These are phyloP conservation scores for Drosophila persimilis DNA, from an alignment of 1,140 invertebrate species.

Conservation along the genomic window DNA sequence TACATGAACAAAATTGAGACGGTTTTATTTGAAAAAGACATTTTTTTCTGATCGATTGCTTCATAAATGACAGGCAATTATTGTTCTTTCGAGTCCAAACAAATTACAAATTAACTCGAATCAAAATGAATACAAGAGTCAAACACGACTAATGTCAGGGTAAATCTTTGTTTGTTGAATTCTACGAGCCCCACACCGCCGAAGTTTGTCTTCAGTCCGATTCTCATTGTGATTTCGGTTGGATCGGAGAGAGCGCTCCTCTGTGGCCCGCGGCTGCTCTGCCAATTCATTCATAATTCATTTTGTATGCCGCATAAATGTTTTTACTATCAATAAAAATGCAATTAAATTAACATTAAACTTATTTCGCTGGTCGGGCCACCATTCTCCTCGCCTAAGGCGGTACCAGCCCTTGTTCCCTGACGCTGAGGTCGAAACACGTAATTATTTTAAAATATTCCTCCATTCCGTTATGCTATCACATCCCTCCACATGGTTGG, in stretches of 20 bases:
- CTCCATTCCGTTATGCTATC: constrained; percentile 44
- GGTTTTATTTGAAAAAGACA: no score
- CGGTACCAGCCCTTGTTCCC: constrained; percentile 5
- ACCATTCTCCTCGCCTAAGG: constrained; percentile 1
- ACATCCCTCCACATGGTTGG: constrained; percentile 26
- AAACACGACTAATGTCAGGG: constrained; percentile 47
- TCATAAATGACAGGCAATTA: not conserved
- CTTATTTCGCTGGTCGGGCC: constrained; percentile 50
- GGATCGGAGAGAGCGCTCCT: constrained; percentile 21
- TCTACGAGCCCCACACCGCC: constrained; percentile 21
- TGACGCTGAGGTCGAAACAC: constrained; percentile 21
- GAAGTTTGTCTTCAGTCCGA: constrained; percentile 9
- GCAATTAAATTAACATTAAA: constrained; percentile 82
- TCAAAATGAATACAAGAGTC: constrained; percentile 41
- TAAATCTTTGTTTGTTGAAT: constrained; percentile 42
- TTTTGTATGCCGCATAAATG: constrained; percentile 71
- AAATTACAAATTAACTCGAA: constrained; percentile 40
- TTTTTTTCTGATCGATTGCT: no score
- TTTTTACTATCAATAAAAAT: constrained; percentile 82
- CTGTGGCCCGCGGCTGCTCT: constrained; percentile 12
- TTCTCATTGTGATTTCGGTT: constrained; percentile 31
- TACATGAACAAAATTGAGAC: no score
- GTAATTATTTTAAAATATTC: constrained; percentile 67
- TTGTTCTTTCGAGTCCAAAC: constrained; percentile 11
- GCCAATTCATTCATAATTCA: constrained; percentile 80